These are phyloP conservation scores for Tragelaphus buxtoni DNA, from an alignment of 2,113 vertebrate genomes.

Conservation along the genomic window DNA sequence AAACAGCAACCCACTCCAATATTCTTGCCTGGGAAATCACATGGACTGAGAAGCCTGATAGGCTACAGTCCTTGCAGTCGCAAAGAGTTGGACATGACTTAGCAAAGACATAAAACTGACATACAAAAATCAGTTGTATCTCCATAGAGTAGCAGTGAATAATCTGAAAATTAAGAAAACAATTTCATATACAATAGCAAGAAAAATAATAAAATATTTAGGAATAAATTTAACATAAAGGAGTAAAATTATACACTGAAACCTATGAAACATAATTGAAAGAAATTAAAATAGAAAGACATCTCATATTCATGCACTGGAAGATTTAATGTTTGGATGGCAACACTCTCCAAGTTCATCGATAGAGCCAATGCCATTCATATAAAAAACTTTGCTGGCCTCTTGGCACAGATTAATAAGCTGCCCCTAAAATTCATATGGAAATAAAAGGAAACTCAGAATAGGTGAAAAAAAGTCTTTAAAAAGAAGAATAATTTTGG, in stretches of 20 bases:
- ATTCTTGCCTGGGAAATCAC: neutral
- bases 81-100: neutral
- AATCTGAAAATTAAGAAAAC: neutral
- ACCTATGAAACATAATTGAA: neutral
- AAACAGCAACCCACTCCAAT: neutral
- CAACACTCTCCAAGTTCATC: neutral
- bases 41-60: neutral
- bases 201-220: slow-evolving; percentile 27
- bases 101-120: neutral
- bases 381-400: neutral
- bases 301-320: neutral
- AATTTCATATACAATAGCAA: neutral
- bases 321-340: neutral
- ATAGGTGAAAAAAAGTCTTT: neutral
- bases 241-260: neutral
- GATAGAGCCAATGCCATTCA: neutral
- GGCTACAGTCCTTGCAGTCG: neutral
- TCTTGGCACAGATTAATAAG: neutral
- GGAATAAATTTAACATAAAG: neutral
- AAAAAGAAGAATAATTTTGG: neutral
- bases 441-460: neutral
- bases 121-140: neutral
- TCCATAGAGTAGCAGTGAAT: neutral
- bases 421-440: neutral
- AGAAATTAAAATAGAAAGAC: neutral